These are phyloP conservation scores for Microtus ochrogaster DNA, from an alignment of 2,113 vertebrate species.

Conservation along the genomic window DNA sequence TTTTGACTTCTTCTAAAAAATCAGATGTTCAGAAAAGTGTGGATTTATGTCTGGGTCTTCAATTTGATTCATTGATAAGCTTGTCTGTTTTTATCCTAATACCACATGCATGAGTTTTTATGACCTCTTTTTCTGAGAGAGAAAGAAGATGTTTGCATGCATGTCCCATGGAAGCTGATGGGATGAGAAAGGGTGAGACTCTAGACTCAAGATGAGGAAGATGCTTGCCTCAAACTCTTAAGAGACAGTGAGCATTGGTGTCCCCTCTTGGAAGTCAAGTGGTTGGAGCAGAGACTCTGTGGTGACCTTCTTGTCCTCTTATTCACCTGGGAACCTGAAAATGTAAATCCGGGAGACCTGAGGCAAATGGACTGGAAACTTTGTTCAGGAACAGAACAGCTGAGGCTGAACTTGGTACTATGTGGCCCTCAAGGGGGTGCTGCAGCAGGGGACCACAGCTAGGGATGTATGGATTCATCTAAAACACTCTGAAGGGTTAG, in stretches of 20 bases:
- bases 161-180: not conserved
- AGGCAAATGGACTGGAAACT: not conserved
- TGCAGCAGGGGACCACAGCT: not conserved
- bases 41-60: not conserved
- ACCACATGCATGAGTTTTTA: not conserved
- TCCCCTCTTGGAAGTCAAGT: not conserved
- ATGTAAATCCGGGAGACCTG: not conserved
- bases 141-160: not conserved
- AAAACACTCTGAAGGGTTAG: not conserved
- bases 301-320: not conserved
- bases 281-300: accelerated
- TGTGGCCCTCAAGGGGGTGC: not conserved
- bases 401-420: not conserved
- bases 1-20: not conserved
- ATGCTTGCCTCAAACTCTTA: not conserved
- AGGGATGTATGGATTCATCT: not conserved
- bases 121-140: constrained; percentile 25
- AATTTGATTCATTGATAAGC: not conserved
- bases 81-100: not conserved
- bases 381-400: not conserved
- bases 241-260: not conserved
- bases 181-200: not conserved
- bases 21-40: not conserved
- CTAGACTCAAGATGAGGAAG: not conserved
- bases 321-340: not conserved